Evolutionary conservation across 2,797 vertebrate species (phyloP), one percentile per base, ranked within the genome.

Genomic region (Acrossocheilus wenchowensis): DNA sequence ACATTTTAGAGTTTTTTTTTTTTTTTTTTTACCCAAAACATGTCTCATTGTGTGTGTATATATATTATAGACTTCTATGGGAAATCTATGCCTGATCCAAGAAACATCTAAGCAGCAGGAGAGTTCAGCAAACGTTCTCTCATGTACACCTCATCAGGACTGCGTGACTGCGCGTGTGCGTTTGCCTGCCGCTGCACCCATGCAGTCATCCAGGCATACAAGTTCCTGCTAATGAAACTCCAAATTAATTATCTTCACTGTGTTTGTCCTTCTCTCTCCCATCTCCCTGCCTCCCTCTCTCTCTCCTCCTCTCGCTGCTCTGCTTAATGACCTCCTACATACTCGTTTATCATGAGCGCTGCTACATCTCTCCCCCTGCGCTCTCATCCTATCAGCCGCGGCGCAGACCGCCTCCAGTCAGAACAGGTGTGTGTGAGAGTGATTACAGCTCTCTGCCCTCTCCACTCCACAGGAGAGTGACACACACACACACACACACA

Each of bases 181-280:
- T 73, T 52, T 1, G 34, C 73, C 83, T 54, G 45, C 79, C 64
- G 43, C 82, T 48, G 69, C 57, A 21, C 79, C 30, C 60, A 68
- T 77, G 74, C 82, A 83, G 69, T 93, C 92, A 93, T 89, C 92
- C 86, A 85, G 77, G 86, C 92, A 88, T 90, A 82, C 66, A 75
- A 89, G 91, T 90, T 90, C 92, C 91, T 91, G 81, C 81, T 83
- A 88, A 50, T 87, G 93, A 89, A 92, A 93, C 93, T 91, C 92
- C 90, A 92, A 94, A 95, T 94, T 94, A 95, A 95, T 94, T 94
- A 95, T 92, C 93, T 94, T 87, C 91, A 87, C 81, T 78, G 91
- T 92, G 90, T 94, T 94, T 92, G 92, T 93, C 92, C 93, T 87
- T 89, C 71, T 78, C 93, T 91, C 30, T 83, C 71, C 12, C 64